Base-by-base conservation (phyloP, 2,113 vertebrate genomes). In the Paramisgurnus dabryanus region DNA sequence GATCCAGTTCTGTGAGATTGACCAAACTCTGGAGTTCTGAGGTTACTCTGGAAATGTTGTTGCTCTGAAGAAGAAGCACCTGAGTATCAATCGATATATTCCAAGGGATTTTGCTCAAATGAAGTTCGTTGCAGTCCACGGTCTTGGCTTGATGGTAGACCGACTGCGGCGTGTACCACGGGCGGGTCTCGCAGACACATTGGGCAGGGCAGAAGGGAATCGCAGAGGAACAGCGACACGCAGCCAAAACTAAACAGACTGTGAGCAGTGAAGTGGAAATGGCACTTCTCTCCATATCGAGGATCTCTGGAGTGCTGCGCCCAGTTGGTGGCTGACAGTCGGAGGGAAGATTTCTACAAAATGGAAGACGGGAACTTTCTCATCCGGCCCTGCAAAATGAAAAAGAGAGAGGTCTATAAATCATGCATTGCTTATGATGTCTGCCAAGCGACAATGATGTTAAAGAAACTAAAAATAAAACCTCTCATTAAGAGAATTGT, bases 131-230 rank as follows among this genome's bases (percentile, higher is more conserved):
- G 82, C 94, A 95, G 89, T 94, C 94, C 13, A 94, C 93, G 0
- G 94, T 94, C 65, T 86, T 84, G 6, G 94, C 94, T 87, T 95
- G 92, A 67, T 94, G 94, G 79, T 91, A 94, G 10, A 94, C 87
- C 0, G 93, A 94, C 89, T 94, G 94, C 0, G 94, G 93, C 0
- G 93, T 95, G 88, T 94, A 94, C 94, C 94, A 95, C 0, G 94
- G 94, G 1, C 94, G 88, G 3, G 93, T 94, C 89, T 95, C 94
- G 57, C 94, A 95, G 75, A 94, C 93, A 80, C 94, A 95, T 87
- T 93, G 93, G 41, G 91, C 86, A 4, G 94, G 94, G 79, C 94
- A 95, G 82, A 85, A 86, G 64, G 83, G 74, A 49, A 67, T 64
- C 64, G 82, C 82, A 64, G 85, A 49, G 53, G 81, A 86, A 63